Conservation (phyloP, 37 sponge, comb jelly and placozoan species). For the Haliclona indistincta region DNA sequence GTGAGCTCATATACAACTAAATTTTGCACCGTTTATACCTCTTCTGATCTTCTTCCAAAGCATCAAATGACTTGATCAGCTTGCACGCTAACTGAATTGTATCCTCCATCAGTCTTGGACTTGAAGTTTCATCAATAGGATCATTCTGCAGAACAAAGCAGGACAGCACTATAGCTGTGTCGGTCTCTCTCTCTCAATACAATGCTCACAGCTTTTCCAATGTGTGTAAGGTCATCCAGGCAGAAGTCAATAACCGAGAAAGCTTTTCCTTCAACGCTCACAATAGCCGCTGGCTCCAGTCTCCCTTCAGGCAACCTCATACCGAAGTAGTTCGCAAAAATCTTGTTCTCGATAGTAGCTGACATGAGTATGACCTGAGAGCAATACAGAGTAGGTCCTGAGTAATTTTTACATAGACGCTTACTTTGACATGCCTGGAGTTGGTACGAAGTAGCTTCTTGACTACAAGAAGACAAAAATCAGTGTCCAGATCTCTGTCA, state of each 20-base stretch:
- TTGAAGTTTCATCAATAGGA: conserved; percentile 18
- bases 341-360: conserved; percentile 78
- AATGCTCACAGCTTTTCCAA: conserved; percentile 37
- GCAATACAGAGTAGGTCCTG: neutral
- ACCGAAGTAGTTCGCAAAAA: conserved; percentile 82
- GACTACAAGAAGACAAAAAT: conserved; percentile 86
- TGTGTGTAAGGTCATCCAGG: conserved; percentile 61
- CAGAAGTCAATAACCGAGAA: conserved; percentile 72
- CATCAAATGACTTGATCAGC: conserved; percentile 55
- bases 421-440: conserved; percentile 83
- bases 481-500: conserved; percentile 92
- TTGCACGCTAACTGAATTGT: conserved; percentile 21
- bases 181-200: conserved; percentile 1
- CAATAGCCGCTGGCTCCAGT: conserved; percentile 66
- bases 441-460: conserved; percentile 81
- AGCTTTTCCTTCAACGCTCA: conserved; percentile 64
- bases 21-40: conserved; percentile 7
- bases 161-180: neutral
- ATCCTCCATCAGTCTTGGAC: conserved; percentile 27
- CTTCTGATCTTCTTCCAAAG: conserved; percentile 31
- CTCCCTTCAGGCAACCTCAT: conserved; percentile 16
- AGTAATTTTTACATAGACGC: neutral
- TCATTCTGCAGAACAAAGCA: conserved; percentile 27
- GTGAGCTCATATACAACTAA: neutral
- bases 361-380: conserved; percentile 91